These are phyloP conservation scores for Palaemon carinicauda DNA, from an alignment of 1,140 invertebrate genomes.

Conservation along the genomic window DNA sequence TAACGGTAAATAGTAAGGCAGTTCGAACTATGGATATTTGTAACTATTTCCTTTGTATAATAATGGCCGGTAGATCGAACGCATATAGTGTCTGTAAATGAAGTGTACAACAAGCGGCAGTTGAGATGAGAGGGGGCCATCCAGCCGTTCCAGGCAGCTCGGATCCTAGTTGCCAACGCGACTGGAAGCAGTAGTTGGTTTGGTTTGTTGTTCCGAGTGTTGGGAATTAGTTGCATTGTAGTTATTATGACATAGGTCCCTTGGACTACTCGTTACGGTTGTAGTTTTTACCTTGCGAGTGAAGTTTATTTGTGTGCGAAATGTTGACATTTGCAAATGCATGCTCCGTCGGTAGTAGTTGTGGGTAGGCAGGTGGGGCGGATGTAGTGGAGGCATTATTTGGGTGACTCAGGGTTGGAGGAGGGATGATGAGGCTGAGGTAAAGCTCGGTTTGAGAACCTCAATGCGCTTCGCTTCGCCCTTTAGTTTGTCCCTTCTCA, in stretches of 20 bases:
- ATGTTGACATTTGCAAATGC: not conserved
- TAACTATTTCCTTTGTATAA: too few species aligned
- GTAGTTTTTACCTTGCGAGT: too few species aligned
- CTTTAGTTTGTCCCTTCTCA: too few species aligned
- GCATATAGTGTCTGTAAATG: not conserved
- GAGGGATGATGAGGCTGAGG: not conserved
- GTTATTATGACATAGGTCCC: not conserved
- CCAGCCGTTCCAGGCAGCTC: constrained; percentile 43
- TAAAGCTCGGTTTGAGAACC: not conserved
- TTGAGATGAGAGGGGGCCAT: constrained; percentile 33
- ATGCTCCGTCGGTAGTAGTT: not conserved
- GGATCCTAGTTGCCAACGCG: constrained; percentile 33
- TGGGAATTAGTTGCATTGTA: not conserved
- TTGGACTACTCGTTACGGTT: too few species aligned
- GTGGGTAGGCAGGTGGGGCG: not conserved
- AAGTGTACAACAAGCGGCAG: not conserved
- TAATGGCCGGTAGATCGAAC: not conserved
- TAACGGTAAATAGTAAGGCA: too few species aligned
- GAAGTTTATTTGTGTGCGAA: too few species aligned
- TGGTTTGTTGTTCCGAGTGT: too few species aligned
- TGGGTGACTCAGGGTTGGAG: not conserved
- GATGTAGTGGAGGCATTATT: not conserved
- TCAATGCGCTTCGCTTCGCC: too few species aligned
- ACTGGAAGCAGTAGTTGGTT: constrained; percentile 15
- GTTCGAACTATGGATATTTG: too few species aligned